These are phyloP conservation scores for Anarhynchus alexandrinus DNA, from an alignment of 2,113 vertebrate species.

Conservation along the genomic window DNA sequence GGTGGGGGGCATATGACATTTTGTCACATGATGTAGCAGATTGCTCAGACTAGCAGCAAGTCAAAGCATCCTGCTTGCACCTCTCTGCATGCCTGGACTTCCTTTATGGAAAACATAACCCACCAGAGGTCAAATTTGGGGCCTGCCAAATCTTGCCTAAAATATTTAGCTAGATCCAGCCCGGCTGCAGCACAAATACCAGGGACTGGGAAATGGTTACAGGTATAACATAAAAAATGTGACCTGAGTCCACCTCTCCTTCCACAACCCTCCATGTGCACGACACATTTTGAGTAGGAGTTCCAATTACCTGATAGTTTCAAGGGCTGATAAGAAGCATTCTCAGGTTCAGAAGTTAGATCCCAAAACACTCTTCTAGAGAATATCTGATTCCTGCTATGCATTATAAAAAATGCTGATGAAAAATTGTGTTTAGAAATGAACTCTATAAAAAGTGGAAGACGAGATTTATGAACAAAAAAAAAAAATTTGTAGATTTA, in stretches of 20 bases:
- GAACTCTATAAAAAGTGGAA: background rate
- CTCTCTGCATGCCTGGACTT: background rate
- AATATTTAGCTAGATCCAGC: background rate
- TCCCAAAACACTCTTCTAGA: background rate
- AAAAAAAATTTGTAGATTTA: background rate
- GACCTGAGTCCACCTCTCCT: background rate
- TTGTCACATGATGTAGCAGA: background rate
- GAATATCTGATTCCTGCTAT: background rate
- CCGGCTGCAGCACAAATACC: background rate
- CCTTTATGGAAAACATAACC: background rate
- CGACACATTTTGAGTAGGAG: background rate
- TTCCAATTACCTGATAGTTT: background rate
- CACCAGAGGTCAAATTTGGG: background rate
- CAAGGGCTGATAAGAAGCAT: background rate
- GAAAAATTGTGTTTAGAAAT: background rate
- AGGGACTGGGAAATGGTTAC: background rate
- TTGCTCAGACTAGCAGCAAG: background rate
- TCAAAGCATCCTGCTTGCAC: background rate
- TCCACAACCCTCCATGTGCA: background rate
- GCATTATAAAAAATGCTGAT: background rate
- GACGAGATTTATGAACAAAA: background rate
- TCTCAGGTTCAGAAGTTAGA: background rate
- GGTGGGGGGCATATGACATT: background rate
- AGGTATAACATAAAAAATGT: background rate
- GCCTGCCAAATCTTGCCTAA: background rate